These are phyloP conservation scores for Sternotherus odoratus DNA, from an alignment of 2,797 vertebrate species.

Conservation along the genomic window DNA sequence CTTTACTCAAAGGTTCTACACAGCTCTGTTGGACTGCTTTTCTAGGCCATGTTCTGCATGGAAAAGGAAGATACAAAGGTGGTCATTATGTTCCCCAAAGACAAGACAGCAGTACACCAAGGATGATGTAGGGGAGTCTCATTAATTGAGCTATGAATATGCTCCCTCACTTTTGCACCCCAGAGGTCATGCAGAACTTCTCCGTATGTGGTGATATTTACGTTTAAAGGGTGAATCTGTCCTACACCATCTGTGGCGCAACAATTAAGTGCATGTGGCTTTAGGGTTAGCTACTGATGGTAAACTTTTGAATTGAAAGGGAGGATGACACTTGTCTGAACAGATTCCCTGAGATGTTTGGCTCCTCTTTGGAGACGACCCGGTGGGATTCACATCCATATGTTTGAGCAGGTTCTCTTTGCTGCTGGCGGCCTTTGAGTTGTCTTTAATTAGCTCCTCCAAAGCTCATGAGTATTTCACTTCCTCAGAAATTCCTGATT, in stretches of 20 bases:
- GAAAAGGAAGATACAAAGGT: not conserved
- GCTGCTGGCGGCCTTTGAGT: not conserved
- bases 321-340: not conserved
- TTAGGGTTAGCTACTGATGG: not conserved
- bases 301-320: not conserved
- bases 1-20: not conserved
- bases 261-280: not conserved
- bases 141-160: not conserved
- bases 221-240: not conserved
- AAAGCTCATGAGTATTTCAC: not conserved
- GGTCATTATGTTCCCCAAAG: not conserved
- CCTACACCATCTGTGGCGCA: not conserved
- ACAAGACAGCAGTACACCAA: not conserved
- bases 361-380: not conserved
- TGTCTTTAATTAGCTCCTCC: not conserved
- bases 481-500: not conserved
- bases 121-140: not conserved
- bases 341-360: not conserved
- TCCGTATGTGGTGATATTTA: not conserved
- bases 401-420: too few relatives aligned
- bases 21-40: not conserved
- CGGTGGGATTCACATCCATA: not conserved
- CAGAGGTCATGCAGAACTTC: not conserved
- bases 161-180: not conserved
- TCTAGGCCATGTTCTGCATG: not conserved